Percentiles rank a stretch among this genome's conserved stretches.
Conservation (phyloP, 2,113 vertebrate genomes). For the Papio anubis region DNA sequence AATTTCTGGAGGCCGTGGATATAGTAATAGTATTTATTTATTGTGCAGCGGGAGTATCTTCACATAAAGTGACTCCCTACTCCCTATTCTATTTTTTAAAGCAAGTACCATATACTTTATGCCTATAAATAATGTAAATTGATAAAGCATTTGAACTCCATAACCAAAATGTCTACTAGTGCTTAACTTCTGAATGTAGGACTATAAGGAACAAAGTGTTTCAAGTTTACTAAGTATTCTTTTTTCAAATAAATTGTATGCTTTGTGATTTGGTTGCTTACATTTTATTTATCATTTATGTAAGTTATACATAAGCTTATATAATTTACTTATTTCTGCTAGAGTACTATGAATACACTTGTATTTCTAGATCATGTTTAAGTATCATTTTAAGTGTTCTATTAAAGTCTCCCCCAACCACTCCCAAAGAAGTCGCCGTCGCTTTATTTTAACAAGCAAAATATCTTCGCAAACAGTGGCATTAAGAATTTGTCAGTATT, state of each 20-base stretch:
- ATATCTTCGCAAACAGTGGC: neutral
- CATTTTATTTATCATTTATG: constrained; percentile 27
- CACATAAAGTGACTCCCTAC: neutral
- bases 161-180: neutral
- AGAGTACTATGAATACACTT: constrained; percentile 7
- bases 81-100: constrained; percentile 34
- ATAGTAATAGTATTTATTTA: neutral
- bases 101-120: neutral
- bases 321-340: constrained; percentile 33
- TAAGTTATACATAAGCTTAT: neutral
- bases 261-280: constrained; percentile 48
- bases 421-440: neutral
- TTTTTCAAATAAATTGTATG: neutral
- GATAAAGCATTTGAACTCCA: neutral
- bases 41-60: neutral
- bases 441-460: constrained; percentile 42
- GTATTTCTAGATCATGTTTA: constrained; percentile 38
- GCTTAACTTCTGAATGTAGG: neutral
- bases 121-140: constrained; percentile 6
- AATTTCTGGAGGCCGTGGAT: constrained; percentile 19
- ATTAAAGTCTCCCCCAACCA: neutral
- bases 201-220: neutral
- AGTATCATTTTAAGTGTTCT: constrained; percentile 23
- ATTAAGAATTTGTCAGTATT: constrained; percentile 7
- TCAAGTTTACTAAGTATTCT: neutral